Evolutionary conservation across 2,888 invertebrate species (phyloP).

Genomic region (Hartigia nigra): DNA sequence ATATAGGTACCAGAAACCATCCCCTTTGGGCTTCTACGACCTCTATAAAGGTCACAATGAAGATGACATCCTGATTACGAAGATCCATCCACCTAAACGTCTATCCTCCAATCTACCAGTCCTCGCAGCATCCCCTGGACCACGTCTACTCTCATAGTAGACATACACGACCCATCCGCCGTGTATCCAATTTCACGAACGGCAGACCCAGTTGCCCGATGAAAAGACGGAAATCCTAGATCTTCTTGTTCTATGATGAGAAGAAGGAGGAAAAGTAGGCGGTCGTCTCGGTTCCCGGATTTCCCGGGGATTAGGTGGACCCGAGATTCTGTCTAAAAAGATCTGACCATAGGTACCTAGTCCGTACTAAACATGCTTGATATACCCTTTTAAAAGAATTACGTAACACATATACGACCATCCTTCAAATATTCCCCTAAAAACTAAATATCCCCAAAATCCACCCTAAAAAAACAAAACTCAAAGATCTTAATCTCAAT

Average conservation of each 20-base stretch:
- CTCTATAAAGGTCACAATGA: background rate
- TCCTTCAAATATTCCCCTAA: background rate
- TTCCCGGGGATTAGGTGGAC: slow-evolving; percentile 18
- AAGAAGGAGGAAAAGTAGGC: slow-evolving; percentile 12
- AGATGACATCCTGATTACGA: background rate
- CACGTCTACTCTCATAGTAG: background rate
- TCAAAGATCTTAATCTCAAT: background rate
- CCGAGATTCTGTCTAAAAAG: slow-evolving; percentile 20
- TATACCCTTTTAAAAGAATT: background rate
- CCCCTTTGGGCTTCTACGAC: background rate
- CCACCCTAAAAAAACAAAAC: background rate
- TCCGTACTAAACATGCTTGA: background rate
- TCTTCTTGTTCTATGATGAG: slow-evolving; percentile 10
- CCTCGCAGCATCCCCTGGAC: background rate
- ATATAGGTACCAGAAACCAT: too few relatives aligned
- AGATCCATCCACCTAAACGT: background rate
- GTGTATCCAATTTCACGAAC: slow-evolving; percentile 11
- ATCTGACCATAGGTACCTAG: background rate
- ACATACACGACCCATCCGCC: slow-evolving; percentile 10
- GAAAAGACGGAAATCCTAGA: slow-evolving; percentile 7
- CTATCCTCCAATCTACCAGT: background rate
- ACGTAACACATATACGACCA: slow-evolving; percentile 12
- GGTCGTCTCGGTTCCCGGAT: slow-evolving; percentile 13
- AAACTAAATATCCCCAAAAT: background rate
- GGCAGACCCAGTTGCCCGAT: background rate